Evolutionary conservation across 2,113 vertebrate genomes (phyloP), one percentile per base, ranked within the genome.

Genomic region (Salvelinus sp.): DNA sequence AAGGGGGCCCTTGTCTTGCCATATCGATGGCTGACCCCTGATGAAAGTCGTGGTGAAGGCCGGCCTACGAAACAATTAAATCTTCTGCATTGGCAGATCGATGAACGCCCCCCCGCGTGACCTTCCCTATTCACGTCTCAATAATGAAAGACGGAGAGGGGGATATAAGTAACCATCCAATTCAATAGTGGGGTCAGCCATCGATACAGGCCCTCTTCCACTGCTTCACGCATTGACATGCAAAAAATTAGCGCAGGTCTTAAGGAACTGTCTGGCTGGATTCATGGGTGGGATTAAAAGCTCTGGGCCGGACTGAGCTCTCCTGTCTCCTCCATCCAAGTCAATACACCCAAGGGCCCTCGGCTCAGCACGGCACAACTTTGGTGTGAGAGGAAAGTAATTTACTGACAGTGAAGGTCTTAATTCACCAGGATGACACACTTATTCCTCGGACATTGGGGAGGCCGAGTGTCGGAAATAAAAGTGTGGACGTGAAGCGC

Each of bases 91-190:
- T 85, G 85, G 85, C 87, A 76, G 80, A 90, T 88, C 88, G 72
- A 92, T 90, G 76, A n/a, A 27, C 48, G 25, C 71, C 81, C 23
- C 83, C 23, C 83, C 38, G 22, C 20, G 16, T 70, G 82, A 90
- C 86, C 88, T 86, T 82, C 76, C 82, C 76, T 79, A 82, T 89
- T 90, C 89, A 84, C 87, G 83, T 91, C 89, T 88, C 90, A 85
- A 87, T 91, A 89, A 91, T 88, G 86, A 90, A 87, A 90, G 83
- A 87, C 74, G 13, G 80, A 83, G 86, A 77, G 76, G 79, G 83
- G 88, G 85, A 88, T 89, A 86, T 86, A 89, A 88, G 86, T 82
- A 90, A 90, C 88, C 86, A 75, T 27, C 6, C 73, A 20, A 82
- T 54, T 84, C 75, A n/a, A 83, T 83, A 82, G 74, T 72, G 70